phyloP scores from a whole-genome alignment of 2,797 vertebrate genomes.

The Rhodeus uyekii region DNA sequence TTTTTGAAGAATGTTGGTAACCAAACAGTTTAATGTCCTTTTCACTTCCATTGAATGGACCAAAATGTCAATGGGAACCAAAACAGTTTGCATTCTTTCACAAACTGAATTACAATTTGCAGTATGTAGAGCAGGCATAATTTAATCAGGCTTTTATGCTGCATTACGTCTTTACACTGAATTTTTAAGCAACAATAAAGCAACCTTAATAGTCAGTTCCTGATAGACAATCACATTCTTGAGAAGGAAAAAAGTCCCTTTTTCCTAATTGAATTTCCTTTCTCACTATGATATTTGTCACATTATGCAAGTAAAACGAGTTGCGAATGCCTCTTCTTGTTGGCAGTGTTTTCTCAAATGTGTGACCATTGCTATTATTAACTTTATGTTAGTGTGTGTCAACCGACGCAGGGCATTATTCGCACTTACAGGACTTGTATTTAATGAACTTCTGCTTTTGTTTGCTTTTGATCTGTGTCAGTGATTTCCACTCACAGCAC shows the following conservation, averaged over 20 bases:
- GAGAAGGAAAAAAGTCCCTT: not conserved
- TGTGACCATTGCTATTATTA: not conserved
- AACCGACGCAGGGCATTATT: not conserved
- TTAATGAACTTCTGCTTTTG: constrained; percentile 20
- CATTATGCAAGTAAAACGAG: not conserved
- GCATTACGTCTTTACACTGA: not conserved
- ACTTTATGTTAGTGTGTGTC: not conserved
- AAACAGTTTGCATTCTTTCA: not conserved
- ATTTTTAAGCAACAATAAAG: not conserved
- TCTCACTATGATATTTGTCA: not conserved
- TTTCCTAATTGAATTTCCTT: not conserved
- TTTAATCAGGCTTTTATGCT: not conserved
- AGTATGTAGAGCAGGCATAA: not conserved
- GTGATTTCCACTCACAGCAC: constrained; percentile 24
- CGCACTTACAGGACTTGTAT: not conserved
- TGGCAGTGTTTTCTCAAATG: not conserved
- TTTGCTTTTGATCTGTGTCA: constrained; percentile 23
- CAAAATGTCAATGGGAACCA: not conserved
- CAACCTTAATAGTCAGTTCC: not conserved
- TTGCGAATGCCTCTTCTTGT: not conserved
- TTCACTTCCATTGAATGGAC: not conserved
- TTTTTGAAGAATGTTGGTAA: not conserved
- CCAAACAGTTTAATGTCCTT: not conserved
- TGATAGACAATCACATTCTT: not conserved
- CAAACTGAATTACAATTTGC: not conserved